Percentiles rank a stretch among this genome's conserved stretches.
phyloP scores from a whole-genome alignment of 2,797 vertebrate genomes.

The Hemibagrus guttatus region DNA sequence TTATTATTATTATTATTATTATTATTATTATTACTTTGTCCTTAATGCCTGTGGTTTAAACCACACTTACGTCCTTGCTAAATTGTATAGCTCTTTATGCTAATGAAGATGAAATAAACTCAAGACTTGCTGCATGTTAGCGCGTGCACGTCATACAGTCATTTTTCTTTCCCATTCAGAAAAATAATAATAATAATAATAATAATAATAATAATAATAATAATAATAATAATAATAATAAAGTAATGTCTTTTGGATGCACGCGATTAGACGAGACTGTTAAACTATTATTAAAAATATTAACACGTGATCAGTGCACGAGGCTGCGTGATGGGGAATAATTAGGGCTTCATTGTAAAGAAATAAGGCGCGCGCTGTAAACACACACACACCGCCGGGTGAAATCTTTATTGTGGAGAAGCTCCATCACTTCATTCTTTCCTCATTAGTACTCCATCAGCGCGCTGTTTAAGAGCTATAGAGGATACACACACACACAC shows the following conservation, averaged over 20 bases:
- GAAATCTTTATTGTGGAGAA: slow-evolving; percentile 94
- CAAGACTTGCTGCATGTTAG: background rate
- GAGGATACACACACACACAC: background rate
- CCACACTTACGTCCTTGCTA: background rate
- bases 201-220: too few species aligned
- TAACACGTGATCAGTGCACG: background rate
- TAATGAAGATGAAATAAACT: background rate
- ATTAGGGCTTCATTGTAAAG: background rate
- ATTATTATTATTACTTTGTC: background rate
- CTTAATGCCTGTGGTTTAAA: background rate
- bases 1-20: background rate
- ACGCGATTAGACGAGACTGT: background rate
- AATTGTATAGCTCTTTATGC: background rate
- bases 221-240: too few species aligned
- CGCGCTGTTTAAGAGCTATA: slow-evolving; percentile 85
- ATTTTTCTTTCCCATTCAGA: background rate
- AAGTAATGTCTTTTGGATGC: background rate
- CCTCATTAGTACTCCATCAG: slow-evolving; percentile 99
- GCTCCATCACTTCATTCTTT: slow-evolving; percentile 96
- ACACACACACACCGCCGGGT: slow-evolving; percentile 83
- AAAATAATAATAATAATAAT: too few species aligned
- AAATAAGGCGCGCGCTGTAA: slow-evolving; percentile 6
- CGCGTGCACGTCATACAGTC: background rate
- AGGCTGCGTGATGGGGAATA: slow-evolving; percentile 5
- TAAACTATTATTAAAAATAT: background rate